Evolutionary conservation across 2,113 vertebrate genomes (phyloP), one percentile per base, ranked within the genome.

Genomic region (Acrocephalus arundinaceus): DNA sequence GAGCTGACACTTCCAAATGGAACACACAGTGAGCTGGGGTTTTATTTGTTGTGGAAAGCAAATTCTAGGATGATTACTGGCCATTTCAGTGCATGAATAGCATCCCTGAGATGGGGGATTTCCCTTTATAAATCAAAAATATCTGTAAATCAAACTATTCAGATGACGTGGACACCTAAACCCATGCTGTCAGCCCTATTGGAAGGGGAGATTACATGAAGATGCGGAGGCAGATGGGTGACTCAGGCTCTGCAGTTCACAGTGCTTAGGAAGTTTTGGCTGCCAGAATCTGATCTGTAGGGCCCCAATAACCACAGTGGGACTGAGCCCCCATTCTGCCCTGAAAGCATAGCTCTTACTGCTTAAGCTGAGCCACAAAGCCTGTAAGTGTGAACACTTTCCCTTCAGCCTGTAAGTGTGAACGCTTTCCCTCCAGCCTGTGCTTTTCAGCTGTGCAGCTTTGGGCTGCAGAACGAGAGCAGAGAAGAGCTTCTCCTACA

Each of bases 401-500:
- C 10, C 31, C 20, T 65, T 5, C 41, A 13, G 2, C 0, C 2
- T 0, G 7, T 1, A 0, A 22, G 8, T 0, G 2, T 2, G 0
- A 16, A 13, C 0, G 7, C 21, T 61, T 65, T 37, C 10, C 37
- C 27, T 59, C 6, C 33, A 15, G 3, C 0, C 2, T 0, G 12
- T 1, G 28, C 1, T 0, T 58, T 45, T 28, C 0, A 1, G 31
- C 45, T 0, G 2, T 0, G 30, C 41, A 5, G 54, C 35, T 68
- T 33, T 3, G 37, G 70, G 73, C 3, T 7, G 39, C 31, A 2
- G 62, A 43, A 48, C 0, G 0, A 62, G 82, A 68, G 63, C 25
- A 13, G 52, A 57, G 49, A 39, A 57, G 58, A 63, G 48, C 48
- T 87, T 61, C 45, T 61, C 35, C 57, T 19, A 1, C 54, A 5